Evolutionary conservation across 2,797 vertebrate genomes (phyloP).

Genomic region (Tadarida brasiliensis): DNA sequence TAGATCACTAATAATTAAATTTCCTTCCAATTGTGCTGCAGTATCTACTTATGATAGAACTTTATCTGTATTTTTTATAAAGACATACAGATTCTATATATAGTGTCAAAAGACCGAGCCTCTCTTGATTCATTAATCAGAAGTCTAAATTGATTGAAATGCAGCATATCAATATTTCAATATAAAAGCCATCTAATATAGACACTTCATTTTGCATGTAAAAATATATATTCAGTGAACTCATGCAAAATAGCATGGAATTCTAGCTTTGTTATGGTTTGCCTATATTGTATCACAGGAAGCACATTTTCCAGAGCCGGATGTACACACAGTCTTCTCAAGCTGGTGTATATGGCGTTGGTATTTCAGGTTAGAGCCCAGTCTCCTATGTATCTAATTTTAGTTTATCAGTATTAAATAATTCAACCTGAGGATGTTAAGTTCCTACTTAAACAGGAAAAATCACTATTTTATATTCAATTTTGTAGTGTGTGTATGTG

Average conservation of each 20-base stretch:
- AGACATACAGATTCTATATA: not conserved
- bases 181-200: not conserved
- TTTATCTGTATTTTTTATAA: not conserved
- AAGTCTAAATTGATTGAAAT: not conserved
- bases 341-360: not conserved
- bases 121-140: not conserved
- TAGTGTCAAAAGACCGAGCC: not conserved
- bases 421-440: not conserved
- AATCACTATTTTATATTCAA: not conserved
- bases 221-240: not conserved
- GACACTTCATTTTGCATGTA: not conserved
- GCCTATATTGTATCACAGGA: not conserved
- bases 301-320: not conserved
- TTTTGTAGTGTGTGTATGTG: not conserved
- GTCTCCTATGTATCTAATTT: not conserved
- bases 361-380: not conserved
- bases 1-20: not conserved
- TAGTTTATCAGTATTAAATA: not conserved
- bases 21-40: not conserved
- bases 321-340: not conserved
- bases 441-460: not conserved
- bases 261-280: not conserved
- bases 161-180: not conserved
- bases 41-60: not conserved
- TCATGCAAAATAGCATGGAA: not conserved